Conservation (phyloP, 2,113 vertebrate genomes). For the Alces alces region DNA sequence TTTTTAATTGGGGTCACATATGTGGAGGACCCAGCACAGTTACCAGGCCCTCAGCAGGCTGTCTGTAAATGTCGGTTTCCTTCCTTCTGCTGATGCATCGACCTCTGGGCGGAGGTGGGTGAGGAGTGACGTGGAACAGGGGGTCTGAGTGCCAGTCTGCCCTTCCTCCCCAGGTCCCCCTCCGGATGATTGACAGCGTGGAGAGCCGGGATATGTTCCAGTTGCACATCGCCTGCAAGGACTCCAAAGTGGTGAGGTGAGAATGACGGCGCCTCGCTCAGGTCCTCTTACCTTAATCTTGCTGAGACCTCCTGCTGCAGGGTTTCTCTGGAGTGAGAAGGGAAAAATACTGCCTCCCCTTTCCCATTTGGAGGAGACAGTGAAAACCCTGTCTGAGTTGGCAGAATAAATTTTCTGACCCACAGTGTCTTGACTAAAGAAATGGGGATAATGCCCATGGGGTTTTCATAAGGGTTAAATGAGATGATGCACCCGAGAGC, state of each 20-base stretch:
- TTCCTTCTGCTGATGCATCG: neutral
- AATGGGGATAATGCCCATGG: neutral
- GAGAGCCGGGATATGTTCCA: conserved; percentile 99
- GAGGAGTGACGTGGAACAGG: neutral
- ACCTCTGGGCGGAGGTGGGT: neutral
- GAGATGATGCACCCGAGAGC: neutral
- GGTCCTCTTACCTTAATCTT: neutral
- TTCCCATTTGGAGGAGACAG: neutral
- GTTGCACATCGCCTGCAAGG: conserved; percentile 98
- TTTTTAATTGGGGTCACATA: neutral
- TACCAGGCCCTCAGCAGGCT: neutral
- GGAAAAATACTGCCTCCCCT: neutral
- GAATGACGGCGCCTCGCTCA: neutral
- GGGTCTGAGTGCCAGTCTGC: conserved; percentile 4
- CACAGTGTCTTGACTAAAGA: conserved; percentile 1
- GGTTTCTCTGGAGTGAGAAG: neutral
- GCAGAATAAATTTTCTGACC: neutral
- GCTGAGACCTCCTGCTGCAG: neutral
- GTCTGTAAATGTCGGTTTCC: neutral
- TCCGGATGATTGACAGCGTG: conserved; percentile 96
- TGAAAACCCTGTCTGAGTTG: neutral
- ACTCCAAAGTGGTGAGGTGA: conserved; percentile 99
- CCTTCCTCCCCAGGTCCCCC: conserved; percentile 90
- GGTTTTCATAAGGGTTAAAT: neutral
- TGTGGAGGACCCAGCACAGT: neutral